Conservation (phyloP, 2,888 invertebrate genomes). For the Pristionchus japonicus region DNA sequence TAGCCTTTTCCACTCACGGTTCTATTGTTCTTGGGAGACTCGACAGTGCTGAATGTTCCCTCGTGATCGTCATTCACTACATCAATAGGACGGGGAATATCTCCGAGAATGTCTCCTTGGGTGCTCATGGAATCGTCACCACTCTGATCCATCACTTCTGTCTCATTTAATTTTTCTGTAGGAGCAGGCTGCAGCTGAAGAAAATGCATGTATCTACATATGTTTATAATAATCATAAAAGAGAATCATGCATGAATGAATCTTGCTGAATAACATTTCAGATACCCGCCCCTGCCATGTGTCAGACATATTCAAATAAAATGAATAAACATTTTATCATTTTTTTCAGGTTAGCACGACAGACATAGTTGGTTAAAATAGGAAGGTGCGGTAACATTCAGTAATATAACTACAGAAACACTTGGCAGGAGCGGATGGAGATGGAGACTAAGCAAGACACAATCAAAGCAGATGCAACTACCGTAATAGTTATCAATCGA, state of each 20-base stretch:
- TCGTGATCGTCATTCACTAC: background rate
- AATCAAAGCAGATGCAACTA: background rate
- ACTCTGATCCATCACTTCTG: background rate
- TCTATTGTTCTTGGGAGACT: background rate
- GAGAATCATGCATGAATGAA: no score
- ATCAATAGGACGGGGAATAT: slow-evolving; percentile 9
- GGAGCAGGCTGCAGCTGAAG: background rate
- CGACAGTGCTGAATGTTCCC: background rate
- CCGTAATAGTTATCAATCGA: background rate
- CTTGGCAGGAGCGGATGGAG: slow-evolving; percentile 15
- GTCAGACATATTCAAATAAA: background rate
- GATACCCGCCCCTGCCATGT: slow-evolving; percentile 11
- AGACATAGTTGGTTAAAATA: slow-evolving; percentile 14
- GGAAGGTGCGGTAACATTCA: background rate
- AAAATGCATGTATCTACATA: background rate
- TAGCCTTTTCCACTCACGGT: background rate
- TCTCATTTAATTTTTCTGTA: background rate
- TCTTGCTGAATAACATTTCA: no score
- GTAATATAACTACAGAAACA: slow-evolving; percentile 19
- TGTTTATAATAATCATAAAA: no score
- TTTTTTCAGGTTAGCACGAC: slow-evolving; percentile 27
- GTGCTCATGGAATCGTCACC: background rate
- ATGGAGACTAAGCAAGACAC: background rate
- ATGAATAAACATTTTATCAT: slow-evolving; percentile 8
- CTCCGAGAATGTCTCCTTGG: background rate